phyloP scores from a whole-genome alignment of 35 echinoderm and acorn worm genomes.

The Heliocidaris erythrogramma region DNA sequence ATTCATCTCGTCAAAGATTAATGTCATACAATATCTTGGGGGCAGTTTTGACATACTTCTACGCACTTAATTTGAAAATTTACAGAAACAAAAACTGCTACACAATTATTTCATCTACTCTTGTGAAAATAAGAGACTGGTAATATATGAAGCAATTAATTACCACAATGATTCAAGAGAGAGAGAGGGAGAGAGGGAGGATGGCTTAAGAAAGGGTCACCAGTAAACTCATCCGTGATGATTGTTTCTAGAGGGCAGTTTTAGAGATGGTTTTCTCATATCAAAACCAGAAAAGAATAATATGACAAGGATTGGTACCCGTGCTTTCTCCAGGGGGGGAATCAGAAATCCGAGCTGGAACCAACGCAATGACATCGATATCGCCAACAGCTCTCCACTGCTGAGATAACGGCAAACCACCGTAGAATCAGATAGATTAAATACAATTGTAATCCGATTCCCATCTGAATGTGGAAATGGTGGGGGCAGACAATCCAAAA shows the following conservation, averaged over 20 bases:
- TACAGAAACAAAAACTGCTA: background rate
- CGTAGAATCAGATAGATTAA: background rate
- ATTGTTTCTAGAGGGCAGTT: conserved; percentile 16
- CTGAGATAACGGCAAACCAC: background rate
- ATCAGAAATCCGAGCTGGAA: conserved; percentile 16
- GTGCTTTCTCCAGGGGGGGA: background rate
- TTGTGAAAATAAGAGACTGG: background rate
- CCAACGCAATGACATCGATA: conserved; percentile 16
- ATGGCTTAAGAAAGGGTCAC: background rate
- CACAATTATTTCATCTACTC: background rate
- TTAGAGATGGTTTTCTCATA: background rate
- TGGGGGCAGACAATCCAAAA: background rate
- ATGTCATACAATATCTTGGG: background rate
- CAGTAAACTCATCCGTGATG: background rate
- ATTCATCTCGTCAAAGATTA: background rate
- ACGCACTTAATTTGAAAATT: background rate
- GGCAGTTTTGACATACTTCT: conserved; percentile 10
- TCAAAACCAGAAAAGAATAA: conserved; percentile 11
- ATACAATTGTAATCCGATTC: background rate
- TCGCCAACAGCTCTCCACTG: background rate
- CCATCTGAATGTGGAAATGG: background rate
- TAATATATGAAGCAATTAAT: conserved; percentile 20
- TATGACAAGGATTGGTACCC: conserved; percentile 8
- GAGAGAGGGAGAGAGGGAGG: background rate
- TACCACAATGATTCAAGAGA: background rate